A percentile compares a stretch with the other conserved stretches of the same genome.
Evolutionary conservation across 2,113 vertebrate species (phyloP).

Genomic region (Entomyzon cyanotis): DNA sequence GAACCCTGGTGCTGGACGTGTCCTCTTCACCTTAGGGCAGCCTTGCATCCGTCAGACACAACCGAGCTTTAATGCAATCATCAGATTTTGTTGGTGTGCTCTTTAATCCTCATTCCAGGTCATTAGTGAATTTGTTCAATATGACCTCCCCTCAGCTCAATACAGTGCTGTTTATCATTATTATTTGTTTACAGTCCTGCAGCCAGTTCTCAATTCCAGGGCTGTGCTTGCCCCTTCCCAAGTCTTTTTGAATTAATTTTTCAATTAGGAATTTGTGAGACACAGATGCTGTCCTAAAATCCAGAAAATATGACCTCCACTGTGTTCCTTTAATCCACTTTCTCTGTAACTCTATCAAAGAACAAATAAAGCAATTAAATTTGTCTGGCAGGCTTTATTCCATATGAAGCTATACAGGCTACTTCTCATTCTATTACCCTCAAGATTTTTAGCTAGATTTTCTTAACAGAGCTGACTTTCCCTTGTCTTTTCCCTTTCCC

Average conservation of each 20-base stretch:
- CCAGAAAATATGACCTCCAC: neutral
- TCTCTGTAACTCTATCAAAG: constrained; percentile 26
- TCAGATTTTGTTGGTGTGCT: neutral
- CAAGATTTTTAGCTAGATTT: neutral
- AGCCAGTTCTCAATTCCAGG: constrained; percentile 1
- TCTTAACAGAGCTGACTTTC: neutral
- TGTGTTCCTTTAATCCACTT: neutral
- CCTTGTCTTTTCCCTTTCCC: neutral
- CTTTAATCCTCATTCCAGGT: constrained; percentile 5
- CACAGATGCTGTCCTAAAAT: constrained; percentile 31
- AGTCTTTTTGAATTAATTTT: constrained; percentile 65
- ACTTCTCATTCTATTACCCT: neutral
- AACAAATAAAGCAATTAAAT: constrained; percentile 55
- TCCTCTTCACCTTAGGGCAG: neutral
- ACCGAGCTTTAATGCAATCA: neutral
- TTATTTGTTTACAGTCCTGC: constrained; percentile 39
- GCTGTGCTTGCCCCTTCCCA: neutral
- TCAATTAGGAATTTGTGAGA: constrained; percentile 29
- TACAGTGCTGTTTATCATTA: constrained; percentile 22
- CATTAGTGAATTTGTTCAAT: constrained; percentile 11
- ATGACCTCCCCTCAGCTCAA: neutral
- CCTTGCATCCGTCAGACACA: neutral
- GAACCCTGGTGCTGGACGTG: fast-evolving
- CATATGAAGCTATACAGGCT: neutral
- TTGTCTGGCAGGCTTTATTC: constrained; percentile 37